These are phyloP conservation scores for Cochlearius cochlearius DNA, from an alignment of 2,113 vertebrate genomes.

Conservation along the genomic window DNA sequence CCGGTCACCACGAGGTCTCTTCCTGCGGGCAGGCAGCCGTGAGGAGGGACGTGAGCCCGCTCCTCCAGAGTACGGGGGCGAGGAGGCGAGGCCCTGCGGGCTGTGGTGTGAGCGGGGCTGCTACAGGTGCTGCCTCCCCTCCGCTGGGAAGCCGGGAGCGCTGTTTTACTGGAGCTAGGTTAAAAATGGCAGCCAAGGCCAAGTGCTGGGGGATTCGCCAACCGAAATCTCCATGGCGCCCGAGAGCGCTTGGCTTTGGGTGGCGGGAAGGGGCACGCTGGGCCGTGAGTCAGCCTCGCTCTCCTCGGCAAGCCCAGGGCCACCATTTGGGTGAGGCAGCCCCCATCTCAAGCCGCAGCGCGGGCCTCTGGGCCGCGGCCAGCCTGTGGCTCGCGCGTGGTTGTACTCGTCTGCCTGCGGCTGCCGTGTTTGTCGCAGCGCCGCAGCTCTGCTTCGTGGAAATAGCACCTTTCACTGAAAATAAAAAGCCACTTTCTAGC, in stretches of 20 bases:
- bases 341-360: too few relatives aligned
- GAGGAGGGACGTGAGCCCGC: neutral
- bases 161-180: fast-evolving
- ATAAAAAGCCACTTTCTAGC: neutral
- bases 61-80: fast-evolving
- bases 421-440: fast-evolving
- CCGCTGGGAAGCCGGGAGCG: fast-evolving
- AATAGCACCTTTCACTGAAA: neutral
- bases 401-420: neutral
- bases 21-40: neutral
- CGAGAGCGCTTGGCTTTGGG: neutral
- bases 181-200: neutral
- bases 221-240: fast-evolving
- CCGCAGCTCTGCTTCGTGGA: neutral
- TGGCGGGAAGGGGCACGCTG: neutral
- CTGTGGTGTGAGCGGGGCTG: neutral
- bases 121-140: neutral
- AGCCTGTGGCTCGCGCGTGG: fast-evolving
- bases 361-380: neutral
- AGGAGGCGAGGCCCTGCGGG: neutral
- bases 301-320: neutral
- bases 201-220: neutral
- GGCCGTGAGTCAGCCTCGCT: neutral
- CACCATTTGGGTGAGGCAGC: neutral
- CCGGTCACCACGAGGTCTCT: fast-evolving